Base-by-base conservation (phyloP, 2,797 vertebrate genomes). In the Sardinella longiceps region DNA sequence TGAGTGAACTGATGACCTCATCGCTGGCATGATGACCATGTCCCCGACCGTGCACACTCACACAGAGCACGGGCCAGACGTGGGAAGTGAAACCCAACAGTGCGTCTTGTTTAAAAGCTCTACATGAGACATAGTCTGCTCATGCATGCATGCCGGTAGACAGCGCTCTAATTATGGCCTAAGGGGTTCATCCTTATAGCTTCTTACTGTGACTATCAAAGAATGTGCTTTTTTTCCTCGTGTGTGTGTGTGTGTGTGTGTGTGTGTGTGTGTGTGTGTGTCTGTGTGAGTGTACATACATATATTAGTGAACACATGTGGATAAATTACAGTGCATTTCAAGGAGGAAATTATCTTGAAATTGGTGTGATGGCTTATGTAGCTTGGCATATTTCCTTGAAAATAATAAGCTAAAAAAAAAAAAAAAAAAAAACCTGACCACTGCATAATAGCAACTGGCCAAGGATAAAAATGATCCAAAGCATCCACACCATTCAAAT, bases 121-220 rank as follows among this genome's bases (percentile, higher is more conserved):
- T 23, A 37, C 6, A 20, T 5, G 9, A 20, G 70, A 77, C 20
- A 39, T 7, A 10, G 7, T 6, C 18, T 77, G 33, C 7, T 77
- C 37, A 77, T 23, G 70, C 70, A 37, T 77, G 37, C 66, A 37
- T 77, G 70, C 70, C 37, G 23, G 70, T 77, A 39, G 70, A 77
- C 70, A 33, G 18, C 43, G 33, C 70, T 77, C 70, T 77, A 77
- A 77, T 77, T 77, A 43, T 28, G 37, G 70, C 70, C 70, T 23
- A 7, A 37, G 70, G 70, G 33, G 56, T 23, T 77, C 70, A 77
- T 77, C 70, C 37, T 18, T 20, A 39, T 6, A 39, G 33, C 70
- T 77, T 43, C 33, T 77, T 23, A 43, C 70, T 43, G 37, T 20
- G 18, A 43, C 70, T 77, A 43, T 77, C 70, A 77, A 77, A 23